Evolutionary conservation across 1,140 invertebrate genomes (phyloP).

Genomic region (Drosophila bipectinata): DNA sequence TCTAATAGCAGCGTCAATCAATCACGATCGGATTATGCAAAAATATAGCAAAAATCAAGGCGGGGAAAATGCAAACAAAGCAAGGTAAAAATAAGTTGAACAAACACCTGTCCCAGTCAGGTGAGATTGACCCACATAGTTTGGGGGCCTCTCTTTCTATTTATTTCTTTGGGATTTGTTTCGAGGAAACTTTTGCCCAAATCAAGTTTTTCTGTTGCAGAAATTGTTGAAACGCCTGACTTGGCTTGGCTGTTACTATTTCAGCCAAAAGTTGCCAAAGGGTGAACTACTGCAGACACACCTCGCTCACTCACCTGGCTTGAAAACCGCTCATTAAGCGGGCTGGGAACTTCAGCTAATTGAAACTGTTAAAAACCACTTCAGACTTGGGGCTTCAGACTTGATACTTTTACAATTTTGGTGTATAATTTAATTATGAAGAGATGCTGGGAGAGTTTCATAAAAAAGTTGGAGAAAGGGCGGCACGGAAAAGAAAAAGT

Average conservation of each 20-base stretch:
- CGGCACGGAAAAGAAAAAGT: neutral
- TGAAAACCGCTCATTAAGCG: constrained; percentile 34
- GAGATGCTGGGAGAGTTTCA: neutral
- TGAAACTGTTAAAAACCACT: constrained; percentile 45
- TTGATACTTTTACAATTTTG: constrained; percentile 3
- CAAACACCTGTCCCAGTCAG: constrained; percentile 48
- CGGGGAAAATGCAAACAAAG: constrained; percentile 14
- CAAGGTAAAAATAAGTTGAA: constrained; percentile 24
- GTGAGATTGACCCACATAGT: constrained; percentile 43
- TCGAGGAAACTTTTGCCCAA: constrained; percentile 34
- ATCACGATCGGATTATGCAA: constrained; percentile 58
- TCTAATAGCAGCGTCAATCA: constrained; percentile 53
- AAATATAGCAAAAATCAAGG: constrained; percentile 10
- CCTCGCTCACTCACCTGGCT: constrained; percentile 32
- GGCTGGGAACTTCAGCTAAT: constrained; percentile 50
- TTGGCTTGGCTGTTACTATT: constrained; percentile 36
- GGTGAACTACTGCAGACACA: constrained; percentile 29
- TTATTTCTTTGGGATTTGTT: neutral
- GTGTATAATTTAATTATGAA: constrained; percentile 26
- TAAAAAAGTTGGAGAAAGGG: constrained; percentile 22
- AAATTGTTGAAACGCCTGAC: constrained; percentile 45
- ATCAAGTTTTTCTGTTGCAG: constrained; percentile 45
- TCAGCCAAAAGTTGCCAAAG: constrained; percentile 44
- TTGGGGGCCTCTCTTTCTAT: neutral
- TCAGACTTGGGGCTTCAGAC: neutral